Percentiles rank a stretch among this genome's conserved stretches.
Conservation (phyloP, 2,797 vertebrate genomes). For the Anabacerthia variegaticeps region DNA sequence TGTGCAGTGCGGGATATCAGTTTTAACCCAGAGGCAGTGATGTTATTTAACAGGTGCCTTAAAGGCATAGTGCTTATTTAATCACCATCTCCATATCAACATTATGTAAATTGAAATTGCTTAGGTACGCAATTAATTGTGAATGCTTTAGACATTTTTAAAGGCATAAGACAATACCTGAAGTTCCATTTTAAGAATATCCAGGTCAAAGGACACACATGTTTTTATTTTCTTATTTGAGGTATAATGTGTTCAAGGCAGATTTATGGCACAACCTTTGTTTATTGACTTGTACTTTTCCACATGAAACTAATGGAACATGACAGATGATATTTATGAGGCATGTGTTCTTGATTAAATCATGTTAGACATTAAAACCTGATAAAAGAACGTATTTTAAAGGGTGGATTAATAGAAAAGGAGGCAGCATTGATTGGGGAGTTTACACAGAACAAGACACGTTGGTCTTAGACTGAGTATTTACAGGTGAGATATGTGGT, state of each 20-base stretch:
- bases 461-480: conserved; percentile 41
- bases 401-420: conserved; percentile 75
- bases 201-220: conserved; percentile 83
- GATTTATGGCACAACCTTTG: conserved; percentile 84
- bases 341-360: conserved; percentile 84
- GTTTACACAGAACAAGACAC: conserved; percentile 61
- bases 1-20: conserved; percentile 52
- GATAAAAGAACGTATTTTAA: conserved; percentile 82
- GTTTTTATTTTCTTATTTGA: conserved; percentile 85
- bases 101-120: conserved; percentile 76
- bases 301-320: conserved; percentile 82
- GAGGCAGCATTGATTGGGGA: conserved; percentile 69
- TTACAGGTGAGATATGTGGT: conserved; percentile 46
- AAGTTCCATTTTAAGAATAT: conserved; percentile 76
- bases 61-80: conserved; percentile 74
- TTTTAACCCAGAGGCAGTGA: conserved; percentile 65
- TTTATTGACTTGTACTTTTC: conserved; percentile 85
- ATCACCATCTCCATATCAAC: conserved; percentile 69
- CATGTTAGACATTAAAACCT: conserved; percentile 83
- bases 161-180: conserved; percentile 74
- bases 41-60: conserved; percentile 77
- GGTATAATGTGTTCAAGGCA: conserved; percentile 85
- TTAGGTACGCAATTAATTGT: conserved; percentile 74
- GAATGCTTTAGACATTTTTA: conserved; percentile 70
- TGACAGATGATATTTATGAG: conserved; percentile 84